Evolutionary conservation across 2,113 vertebrate genomes (phyloP), one percentile per base, ranked within the genome.

Genomic region (Lanius ludovicianus): DNA sequence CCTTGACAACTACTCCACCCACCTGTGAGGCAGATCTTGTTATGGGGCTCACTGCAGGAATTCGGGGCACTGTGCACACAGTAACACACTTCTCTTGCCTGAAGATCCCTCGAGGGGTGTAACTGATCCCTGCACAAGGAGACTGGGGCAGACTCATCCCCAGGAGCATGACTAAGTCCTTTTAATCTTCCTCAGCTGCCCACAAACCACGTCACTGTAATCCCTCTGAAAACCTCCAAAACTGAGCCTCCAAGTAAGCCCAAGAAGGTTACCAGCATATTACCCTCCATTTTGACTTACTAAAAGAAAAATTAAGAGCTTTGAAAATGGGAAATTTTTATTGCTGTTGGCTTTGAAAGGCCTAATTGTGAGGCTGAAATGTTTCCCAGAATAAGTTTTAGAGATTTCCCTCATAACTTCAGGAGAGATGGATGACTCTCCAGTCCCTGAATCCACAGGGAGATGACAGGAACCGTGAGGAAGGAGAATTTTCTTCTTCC

Each of bases 101-200:
- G 63, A 65, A 49, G 83, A 53, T 25, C 56, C n/a, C 41, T 73
- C 20, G 2, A 3, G 0, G 41, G 35, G 46, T 46, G 55, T 50
- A 84, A 89, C 24, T 35, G 77, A 90, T 81, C 71, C 63, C 73
- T 74, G 42, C 87, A 37, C 55, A 33, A 57, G 55, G 91, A 89
- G 68, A 56, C 37, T 7, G 31, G 7, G 59, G 35, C 76, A 86
- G 44, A 46, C 75, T 83, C 83, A 80, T 16, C 70, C 67, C 33
- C 37, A 22, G 68, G 0, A 60, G 57, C 68, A 89, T 78, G 87
- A 96, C 47, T 96, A 90, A 96, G 1, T 83, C 67, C 67, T 73
- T 88, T 80, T 63, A 84, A 93, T 81, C 80, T 35, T 65, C 41
- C 84, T 80, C 30, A 62, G 95, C 71, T 95, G 67, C 83, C 93